Conservation (phyloP, 2,888 invertebrate species). For the Siphlonurus alternatus region DNA sequence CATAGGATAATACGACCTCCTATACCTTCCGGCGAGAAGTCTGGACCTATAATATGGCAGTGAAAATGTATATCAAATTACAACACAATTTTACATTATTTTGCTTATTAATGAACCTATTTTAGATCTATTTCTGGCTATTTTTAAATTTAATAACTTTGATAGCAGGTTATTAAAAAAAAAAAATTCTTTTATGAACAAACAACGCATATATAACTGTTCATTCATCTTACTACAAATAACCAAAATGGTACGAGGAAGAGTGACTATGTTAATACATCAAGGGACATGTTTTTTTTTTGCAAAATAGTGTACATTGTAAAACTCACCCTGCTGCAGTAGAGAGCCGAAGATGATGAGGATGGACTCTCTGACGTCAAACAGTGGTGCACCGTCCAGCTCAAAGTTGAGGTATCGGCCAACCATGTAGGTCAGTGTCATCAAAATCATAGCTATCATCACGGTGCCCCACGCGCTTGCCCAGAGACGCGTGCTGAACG, state of each 20-base stretch:
- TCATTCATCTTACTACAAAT: no score
- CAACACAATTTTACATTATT: neutral
- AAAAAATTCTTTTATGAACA: no score
- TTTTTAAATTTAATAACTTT: no score
- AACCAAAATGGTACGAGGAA: neutral
- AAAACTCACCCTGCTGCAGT: neutral
- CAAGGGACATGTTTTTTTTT: neutral
- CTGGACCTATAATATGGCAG: neutral
- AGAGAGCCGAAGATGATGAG: neutral
- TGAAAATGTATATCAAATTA: neutral
- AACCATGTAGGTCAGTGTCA: neutral
- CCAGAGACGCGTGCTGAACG: neutral
- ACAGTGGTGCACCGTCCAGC: neutral
- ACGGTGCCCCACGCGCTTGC: neutral
- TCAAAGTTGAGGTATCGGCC: neutral
- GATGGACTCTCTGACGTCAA: neutral
- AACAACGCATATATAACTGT: no score
- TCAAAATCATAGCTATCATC: neutral
- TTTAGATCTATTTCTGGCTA: no score
- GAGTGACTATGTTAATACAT: neutral
- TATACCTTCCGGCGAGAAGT: neutral
- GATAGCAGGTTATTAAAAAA: no score
- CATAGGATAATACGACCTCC: neutral
- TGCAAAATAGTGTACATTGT: neutral
- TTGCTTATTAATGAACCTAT: no score